Conservation (phyloP, 2,113 vertebrate species). For the Blennius ocellaris region DNA sequence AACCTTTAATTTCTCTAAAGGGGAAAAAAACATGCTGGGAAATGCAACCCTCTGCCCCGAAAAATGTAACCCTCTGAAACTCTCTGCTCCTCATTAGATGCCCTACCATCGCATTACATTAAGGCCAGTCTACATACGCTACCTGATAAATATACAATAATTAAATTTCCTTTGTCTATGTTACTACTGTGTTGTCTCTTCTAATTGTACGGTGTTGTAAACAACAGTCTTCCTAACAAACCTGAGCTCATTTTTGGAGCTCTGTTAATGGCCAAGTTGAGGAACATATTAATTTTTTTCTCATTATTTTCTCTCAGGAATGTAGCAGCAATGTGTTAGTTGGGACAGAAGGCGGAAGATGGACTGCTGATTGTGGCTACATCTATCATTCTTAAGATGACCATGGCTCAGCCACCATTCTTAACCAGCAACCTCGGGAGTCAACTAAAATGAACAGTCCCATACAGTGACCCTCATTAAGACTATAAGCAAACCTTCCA, state of each 20-base stretch:
- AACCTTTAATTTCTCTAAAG: no score
- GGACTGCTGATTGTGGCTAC: constrained; percentile 29
- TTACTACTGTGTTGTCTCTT: background rate
- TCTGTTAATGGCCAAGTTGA: constrained; percentile 31
- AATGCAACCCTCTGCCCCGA: no score
- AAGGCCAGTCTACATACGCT: constrained; percentile 21
- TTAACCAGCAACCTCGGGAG: constrained; percentile 62
- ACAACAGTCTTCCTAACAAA: background rate
- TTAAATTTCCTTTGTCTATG: constrained; percentile 13
- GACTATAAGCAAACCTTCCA: constrained; percentile 41
- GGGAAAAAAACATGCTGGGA: no score
- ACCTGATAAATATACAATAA: constrained; percentile 2
- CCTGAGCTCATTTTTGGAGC: constrained; percentile 1
- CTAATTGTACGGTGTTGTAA: background rate
- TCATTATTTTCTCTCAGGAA: constrained; percentile 60
- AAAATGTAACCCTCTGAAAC: no score
- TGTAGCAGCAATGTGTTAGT: constrained; percentile 46
- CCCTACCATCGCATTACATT: background rate
- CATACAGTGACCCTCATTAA: constrained; percentile 47
- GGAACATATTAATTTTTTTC: constrained; percentile 57
- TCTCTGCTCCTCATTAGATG: no score
- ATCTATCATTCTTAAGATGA: constrained; percentile 67
- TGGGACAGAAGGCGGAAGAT: constrained; percentile 48
- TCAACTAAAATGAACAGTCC: constrained; percentile 54
- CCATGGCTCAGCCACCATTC: constrained; percentile 41